Conservation (phyloP, 1,140 invertebrate genomes). For the Delia radicum region DNA sequence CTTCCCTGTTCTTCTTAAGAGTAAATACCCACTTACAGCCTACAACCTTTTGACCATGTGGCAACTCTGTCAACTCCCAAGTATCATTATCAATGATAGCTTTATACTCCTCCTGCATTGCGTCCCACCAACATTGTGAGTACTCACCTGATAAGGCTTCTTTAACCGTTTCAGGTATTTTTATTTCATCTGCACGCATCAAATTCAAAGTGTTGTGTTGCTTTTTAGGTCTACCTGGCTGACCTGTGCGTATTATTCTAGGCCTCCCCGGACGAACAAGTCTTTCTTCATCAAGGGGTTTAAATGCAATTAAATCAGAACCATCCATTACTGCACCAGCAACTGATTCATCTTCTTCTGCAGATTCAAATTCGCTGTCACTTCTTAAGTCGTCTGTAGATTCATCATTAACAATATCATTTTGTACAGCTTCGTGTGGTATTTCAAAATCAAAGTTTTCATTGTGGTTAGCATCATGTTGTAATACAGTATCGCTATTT, state of each 20-base stretch:
- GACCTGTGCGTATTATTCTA: neutral
- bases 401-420: neutral
- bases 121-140: too few relatives aligned
- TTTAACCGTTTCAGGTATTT: neutral
- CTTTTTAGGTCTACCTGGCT: neutral
- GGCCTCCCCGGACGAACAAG: neutral
- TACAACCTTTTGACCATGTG: constrained; percentile 40
- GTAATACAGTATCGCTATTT: neutral
- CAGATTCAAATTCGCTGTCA: neutral
- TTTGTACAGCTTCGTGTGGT: neutral
- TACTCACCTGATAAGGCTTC: too few relatives aligned
- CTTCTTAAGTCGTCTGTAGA: neutral
- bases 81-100: constrained; percentile 26
- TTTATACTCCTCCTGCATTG: constrained; percentile 30
- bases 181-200: neutral
- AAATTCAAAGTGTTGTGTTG: neutral
- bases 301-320: neutral
- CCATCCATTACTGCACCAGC: neutral
- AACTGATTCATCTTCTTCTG: neutral
- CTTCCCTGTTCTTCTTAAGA: constrained; percentile 42
- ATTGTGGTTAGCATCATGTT: too few relatives aligned
- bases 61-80: too few relatives aligned
- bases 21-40: constrained; percentile 52
- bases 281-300: neutral
- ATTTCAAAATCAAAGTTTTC: neutral